phyloP scores from a whole-genome alignment of 2,888 invertebrate species.

The Agriopis leucophaearia region DNA sequence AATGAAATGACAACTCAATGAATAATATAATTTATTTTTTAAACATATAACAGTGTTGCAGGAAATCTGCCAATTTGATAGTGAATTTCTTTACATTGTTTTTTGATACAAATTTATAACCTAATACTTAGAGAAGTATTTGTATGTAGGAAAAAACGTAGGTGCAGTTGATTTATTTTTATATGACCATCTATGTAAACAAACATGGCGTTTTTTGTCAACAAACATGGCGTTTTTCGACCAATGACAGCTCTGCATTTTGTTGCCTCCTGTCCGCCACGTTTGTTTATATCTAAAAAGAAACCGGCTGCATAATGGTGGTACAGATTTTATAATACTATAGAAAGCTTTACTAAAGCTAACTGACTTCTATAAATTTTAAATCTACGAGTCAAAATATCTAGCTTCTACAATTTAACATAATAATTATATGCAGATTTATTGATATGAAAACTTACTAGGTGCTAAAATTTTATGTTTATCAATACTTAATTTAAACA shows the following conservation, averaged over 20 bases:
- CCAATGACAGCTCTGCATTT: too few species aligned
- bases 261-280: too few species aligned
- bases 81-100: constrained; percentile 56
- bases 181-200: too few species aligned
- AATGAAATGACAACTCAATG: constrained; percentile 46
- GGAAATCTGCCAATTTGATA: constrained; percentile 49
- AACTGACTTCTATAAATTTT: not conserved
- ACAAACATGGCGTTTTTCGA: too few species aligned
- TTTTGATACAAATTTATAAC: constrained; percentile 13
- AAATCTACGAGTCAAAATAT: not conserved
- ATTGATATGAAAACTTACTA: not conserved
- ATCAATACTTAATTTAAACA: constrained; percentile 25
- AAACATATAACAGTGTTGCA: constrained; percentile 68
- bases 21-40: constrained; percentile 71
- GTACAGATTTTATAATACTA: constrained; percentile 34
- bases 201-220: too few species aligned
- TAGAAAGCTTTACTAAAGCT: not conserved
- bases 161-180: too few species aligned
- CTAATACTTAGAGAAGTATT: too few species aligned
- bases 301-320: not conserved
- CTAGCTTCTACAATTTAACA: not conserved
- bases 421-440: too few species aligned
- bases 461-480: not conserved
- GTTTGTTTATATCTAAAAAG: too few species aligned
- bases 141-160: too few species aligned